phyloP scores from a whole-genome alignment of 2,888 invertebrate species.

The Drosophila meridiana region DNA sequence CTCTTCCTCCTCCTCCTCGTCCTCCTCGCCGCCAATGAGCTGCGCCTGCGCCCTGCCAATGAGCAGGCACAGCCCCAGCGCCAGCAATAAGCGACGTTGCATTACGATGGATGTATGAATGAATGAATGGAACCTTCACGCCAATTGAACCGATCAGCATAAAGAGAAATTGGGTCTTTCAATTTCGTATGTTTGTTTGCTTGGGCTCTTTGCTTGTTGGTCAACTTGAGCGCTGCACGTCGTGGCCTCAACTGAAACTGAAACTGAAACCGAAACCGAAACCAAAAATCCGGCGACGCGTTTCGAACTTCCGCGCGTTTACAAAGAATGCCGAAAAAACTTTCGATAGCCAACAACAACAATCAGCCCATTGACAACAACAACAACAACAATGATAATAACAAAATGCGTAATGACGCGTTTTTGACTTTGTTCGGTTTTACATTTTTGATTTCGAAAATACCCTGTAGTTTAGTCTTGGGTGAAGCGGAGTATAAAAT shows the following conservation, averaged over 20 bases:
- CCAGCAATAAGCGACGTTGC: conserved; percentile 52
- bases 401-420: conserved; percentile 51
- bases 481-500: background rate
- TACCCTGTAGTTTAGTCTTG: conserved; percentile 20
- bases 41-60: conserved; percentile 61
- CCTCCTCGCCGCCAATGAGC: conserved; percentile 80
- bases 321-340: conserved; percentile 77
- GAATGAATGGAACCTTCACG: conserved; percentile 8
- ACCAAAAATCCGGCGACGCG: conserved; percentile 33
- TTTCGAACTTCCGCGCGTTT: conserved; percentile 58
- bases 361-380: conserved; percentile 37
- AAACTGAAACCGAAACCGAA: conserved; percentile 27
- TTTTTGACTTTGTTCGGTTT: conserved; percentile 28
- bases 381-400: conserved; percentile 52
- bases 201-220: conserved; percentile 28
- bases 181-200: conserved; percentile 13
- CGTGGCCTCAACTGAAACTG: conserved; percentile 66
- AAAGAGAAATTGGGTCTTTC: conserved; percentile 64
- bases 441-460: conserved; percentile 11
- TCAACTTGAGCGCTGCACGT: conserved; percentile 59
- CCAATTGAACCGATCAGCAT: conserved; percentile 10
- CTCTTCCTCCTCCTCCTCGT: conserved; percentile 82
- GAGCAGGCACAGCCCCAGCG: conserved; percentile 59
- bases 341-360: conserved; percentile 66
- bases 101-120: conserved; percentile 32